A percentile compares a stretch with the other conserved stretches of the same genome.
Evolutionary conservation across 2,113 vertebrate species (phyloP).

Genomic region (Chionodraco myersi): DNA sequence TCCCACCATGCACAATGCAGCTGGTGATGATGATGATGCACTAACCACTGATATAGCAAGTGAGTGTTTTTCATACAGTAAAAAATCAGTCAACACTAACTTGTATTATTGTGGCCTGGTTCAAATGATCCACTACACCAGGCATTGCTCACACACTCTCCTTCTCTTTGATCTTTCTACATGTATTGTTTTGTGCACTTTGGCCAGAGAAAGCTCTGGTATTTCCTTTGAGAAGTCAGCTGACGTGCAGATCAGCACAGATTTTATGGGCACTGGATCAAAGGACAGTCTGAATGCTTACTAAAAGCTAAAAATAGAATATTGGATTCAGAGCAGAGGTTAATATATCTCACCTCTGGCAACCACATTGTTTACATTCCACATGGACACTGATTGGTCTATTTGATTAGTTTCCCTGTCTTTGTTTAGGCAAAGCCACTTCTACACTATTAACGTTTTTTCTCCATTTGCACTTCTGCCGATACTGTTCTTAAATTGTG

Average conservation of each 20-base stretch:
- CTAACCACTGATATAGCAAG: background rate
- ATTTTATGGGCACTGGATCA: constrained; percentile 46
- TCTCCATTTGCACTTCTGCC: constrained; percentile 21
- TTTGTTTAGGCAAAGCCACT: constrained; percentile 12
- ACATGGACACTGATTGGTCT: constrained; percentile 29
- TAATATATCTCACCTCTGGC: constrained; percentile 49
- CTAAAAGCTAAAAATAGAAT: constrained; percentile 57
- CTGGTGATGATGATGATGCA: background rate
- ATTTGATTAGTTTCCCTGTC: constrained; percentile 35
- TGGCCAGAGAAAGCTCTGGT: constrained; percentile 46
- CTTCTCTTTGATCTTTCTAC: constrained; percentile 3
- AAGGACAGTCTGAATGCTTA: constrained; percentile 27
- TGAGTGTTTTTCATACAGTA: background rate
- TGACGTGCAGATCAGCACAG: constrained; percentile 66
- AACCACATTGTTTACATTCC: constrained; percentile 51
- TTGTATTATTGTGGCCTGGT: background rate
- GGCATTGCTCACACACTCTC: background rate
- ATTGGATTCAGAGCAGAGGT: constrained; percentile 46
- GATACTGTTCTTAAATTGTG: background rate
- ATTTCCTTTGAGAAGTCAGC: constrained; percentile 61
- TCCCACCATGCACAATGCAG: background rate
- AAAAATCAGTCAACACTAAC: background rate
- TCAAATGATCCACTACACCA: background rate
- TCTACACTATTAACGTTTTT: background rate
- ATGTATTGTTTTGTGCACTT: constrained; percentile 33